Percentiles rank a stretch among this genome's conserved stretches.
These are phyloP conservation scores for Rhinopomastus cyanomelas DNA, from an alignment of 2,113 vertebrate genomes.

Conservation along the genomic window DNA sequence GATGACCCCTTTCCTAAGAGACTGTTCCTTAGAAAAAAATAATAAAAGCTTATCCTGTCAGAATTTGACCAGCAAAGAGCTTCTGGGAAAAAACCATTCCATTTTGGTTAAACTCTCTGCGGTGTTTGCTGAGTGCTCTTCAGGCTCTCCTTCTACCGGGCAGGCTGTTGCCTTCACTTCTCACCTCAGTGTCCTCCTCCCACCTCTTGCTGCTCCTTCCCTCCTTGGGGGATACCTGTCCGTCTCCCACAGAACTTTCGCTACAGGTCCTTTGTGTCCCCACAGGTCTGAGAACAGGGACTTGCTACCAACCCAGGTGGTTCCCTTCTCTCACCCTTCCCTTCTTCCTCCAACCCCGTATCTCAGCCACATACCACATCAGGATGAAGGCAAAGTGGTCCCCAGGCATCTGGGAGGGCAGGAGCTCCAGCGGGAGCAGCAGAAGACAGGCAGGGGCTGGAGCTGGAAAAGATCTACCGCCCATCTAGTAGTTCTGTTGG, in stretches of 20 bases:
- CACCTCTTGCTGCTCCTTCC: background rate
- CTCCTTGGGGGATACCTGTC: background rate
- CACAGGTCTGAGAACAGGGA: background rate
- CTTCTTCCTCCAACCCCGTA: background rate
- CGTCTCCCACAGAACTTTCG: background rate
- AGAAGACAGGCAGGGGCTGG: too few relatives aligned
- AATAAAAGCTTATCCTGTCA: background rate
- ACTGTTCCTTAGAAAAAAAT: background rate
- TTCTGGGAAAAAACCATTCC: background rate
- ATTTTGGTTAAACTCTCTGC: too few relatives aligned
- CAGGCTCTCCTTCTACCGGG: rapidly evolving
- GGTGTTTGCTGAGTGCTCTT: rapidly evolving
- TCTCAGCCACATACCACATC: rapidly evolving
- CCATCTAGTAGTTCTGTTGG: background rate
- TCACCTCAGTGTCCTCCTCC: background rate
- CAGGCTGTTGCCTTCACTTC: background rate
- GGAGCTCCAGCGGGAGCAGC: background rate
- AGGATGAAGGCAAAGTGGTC: rapidly evolving
- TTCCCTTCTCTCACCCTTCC: too few relatives aligned
- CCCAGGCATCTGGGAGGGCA: background rate
- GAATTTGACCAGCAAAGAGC: background rate
- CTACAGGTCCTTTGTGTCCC: background rate
- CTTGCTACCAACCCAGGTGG: background rate
- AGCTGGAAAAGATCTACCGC: background rate
- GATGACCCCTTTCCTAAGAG: background rate